A percentile compares a stretch with the other conserved stretches of the same genome.
These are phyloP conservation scores for Bufotes viridis DNA, from an alignment of 2,797 vertebrate species.

Conservation along the genomic window DNA sequence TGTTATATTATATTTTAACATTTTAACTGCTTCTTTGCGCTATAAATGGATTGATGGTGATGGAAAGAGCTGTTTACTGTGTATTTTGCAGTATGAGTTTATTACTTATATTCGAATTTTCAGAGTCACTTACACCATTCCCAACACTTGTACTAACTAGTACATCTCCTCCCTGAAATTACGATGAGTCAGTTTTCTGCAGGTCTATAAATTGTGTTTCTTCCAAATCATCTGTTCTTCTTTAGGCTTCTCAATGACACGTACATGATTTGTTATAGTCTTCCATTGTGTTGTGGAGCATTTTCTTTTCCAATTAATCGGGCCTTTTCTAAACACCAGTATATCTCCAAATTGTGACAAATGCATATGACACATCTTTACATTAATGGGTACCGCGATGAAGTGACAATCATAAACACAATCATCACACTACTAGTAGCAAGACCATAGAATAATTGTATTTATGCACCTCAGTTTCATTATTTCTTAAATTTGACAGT, in stretches of 20 bases:
- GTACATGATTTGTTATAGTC: not conserved
- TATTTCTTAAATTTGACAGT: too few relatives aligned
- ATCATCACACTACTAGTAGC: too few relatives aligned
- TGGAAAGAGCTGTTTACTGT: slow-evolving; percentile 23
- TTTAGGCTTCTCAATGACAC: not conserved
- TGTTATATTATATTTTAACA: slow-evolving; percentile 37
- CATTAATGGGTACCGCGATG: too few relatives aligned
- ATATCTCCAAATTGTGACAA: too few relatives aligned
- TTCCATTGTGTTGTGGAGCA: not conserved
- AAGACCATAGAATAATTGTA: too few relatives aligned
- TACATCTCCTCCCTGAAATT: too few relatives aligned
- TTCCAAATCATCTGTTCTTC: not conserved
- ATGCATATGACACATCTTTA: too few relatives aligned
- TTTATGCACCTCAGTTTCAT: too few relatives aligned
- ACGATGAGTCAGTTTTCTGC: not conserved
- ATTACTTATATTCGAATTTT: slow-evolving; percentile 19
- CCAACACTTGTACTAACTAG: not conserved
- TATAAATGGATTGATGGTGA: slow-evolving; percentile 55
- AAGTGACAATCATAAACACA: too few relatives aligned
- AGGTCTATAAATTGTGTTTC: not conserved
- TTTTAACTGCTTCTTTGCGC: slow-evolving; percentile 51
- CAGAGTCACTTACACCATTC: not conserved
- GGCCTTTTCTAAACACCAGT: too few relatives aligned
- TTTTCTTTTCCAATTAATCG: not conserved
- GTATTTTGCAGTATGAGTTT: slow-evolving; percentile 23